Conservation (phyloP, 2,888 invertebrate genomes). For the Drosophila falleni region DNA sequence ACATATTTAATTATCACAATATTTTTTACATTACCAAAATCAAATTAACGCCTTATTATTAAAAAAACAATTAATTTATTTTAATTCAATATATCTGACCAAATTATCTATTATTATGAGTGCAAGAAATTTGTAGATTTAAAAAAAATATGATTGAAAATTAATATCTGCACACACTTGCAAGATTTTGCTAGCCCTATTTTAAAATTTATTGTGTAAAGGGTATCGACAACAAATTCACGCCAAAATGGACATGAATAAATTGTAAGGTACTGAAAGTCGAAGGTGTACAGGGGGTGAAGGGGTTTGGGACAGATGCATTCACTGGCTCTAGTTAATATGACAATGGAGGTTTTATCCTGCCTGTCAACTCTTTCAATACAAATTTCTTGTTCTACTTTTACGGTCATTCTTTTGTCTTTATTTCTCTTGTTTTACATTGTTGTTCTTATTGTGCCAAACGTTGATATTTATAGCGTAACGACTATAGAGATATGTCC, state of each 20-base stretch:
- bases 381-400: constrained; percentile 52
- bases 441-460: constrained; percentile 17
- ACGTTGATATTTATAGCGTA: constrained; percentile 45
- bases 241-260: constrained; percentile 76
- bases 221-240: constrained; percentile 61
- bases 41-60: neutral
- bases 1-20: neutral
- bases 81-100: no score
- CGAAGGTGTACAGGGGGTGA: neutral
- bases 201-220: neutral
- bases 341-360: constrained; percentile 62
- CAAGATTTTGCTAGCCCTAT: neutral
- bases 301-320: constrained; percentile 28
- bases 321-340: constrained; percentile 44
- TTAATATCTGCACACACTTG: neutral
- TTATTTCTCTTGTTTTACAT: neutral
- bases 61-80: no score
- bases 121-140: neutral
- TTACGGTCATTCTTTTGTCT: constrained; percentile 17
- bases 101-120: no score
- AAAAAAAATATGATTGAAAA: neutral
- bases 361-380: constrained; percentile 58
- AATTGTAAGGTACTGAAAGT: constrained; percentile 65
- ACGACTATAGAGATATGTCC: constrained; percentile 16
- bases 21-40: neutral